Percentiles rank a stretch among this genome's conserved stretches.
These are phyloP conservation scores for Drosophila testacea DNA, from an alignment of 2,888 invertebrate species.

Conservation along the genomic window DNA sequence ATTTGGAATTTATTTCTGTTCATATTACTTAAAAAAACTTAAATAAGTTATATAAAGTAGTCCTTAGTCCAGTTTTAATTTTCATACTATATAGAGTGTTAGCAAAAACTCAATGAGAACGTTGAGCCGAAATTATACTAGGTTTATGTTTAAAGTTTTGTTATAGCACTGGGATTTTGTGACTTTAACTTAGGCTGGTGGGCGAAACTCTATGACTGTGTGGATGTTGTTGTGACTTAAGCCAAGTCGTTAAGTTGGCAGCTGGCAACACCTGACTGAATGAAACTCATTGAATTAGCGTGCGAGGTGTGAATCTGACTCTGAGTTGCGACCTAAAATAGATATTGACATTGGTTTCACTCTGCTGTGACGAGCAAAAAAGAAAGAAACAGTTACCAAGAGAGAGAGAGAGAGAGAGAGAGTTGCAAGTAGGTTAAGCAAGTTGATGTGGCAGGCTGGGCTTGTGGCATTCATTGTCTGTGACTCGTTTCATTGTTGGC, in stretches of 20 bases:
- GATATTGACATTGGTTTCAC: constrained; percentile 63
- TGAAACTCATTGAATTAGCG: constrained; percentile 58
- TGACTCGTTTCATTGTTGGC: constrained; percentile 68
- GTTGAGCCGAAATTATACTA: neutral
- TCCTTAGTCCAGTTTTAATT: neutral
- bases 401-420: neutral
- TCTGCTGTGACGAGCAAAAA: constrained; percentile 8
- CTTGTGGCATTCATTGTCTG: constrained; percentile 56
- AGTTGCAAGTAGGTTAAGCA: constrained; percentile 18
- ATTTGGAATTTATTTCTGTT: no score
- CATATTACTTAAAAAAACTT: neutral
- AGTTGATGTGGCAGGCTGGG: constrained; percentile 42
- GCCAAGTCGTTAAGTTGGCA: constrained; percentile 29
- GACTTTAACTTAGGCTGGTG: constrained; percentile 8
- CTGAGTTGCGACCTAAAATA: constrained; percentile 53
- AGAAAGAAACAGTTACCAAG: neutral
- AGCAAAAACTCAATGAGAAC: no score
- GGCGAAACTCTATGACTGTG: neutral
- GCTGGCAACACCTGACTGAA: constrained; percentile 17
- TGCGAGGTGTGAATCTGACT: constrained; percentile 61
- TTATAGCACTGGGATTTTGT: constrained; percentile 7
- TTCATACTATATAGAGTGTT: neutral
- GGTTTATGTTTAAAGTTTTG: constrained; percentile 18
- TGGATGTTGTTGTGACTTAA: constrained; percentile 10
- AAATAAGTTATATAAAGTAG: no score